Percentiles rank a stretch among this genome's conserved stretches.
phyloP scores from a whole-genome alignment of 2,888 invertebrate genomes.

The Cybosia mesomella region DNA sequence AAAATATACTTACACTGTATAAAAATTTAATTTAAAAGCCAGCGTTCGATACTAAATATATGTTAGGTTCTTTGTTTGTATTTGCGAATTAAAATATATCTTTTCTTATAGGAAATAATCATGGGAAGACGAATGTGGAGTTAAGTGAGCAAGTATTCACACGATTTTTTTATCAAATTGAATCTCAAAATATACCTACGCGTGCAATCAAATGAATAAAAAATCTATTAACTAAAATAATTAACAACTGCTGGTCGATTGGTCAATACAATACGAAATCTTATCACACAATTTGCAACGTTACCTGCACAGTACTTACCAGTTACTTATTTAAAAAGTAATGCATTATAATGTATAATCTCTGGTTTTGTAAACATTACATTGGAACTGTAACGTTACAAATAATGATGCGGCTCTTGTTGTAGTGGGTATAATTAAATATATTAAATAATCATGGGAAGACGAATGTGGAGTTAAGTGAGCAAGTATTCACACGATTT shows the following conservation, averaged over 20 bases:
- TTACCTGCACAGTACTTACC: constrained; percentile 27
- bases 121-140: not conserved
- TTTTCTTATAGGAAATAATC: not conserved
- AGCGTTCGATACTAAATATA: not conserved
- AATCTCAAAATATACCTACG: not conserved
- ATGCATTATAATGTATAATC: constrained; percentile 48
- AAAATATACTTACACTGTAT: constrained; percentile 10
- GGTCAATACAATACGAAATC: constrained; percentile 16
- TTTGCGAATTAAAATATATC: not conserved
- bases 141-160: not conserved
- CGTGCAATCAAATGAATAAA: not conserved
- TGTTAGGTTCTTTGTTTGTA: constrained; percentile 1
- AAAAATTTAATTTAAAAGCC: constrained; percentile 5
- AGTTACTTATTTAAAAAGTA: constrained; percentile 48
- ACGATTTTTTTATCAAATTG: not conserved
- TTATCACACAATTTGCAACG: constrained; percentile 49
- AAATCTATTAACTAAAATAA: not conserved
- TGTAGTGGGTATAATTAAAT: not conserved
- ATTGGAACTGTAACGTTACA: constrained; percentile 38
- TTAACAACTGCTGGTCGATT: not conserved
- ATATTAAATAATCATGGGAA: not conserved
- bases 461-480: not conserved
- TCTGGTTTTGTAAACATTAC: constrained; percentile 42
- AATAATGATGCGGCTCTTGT: constrained; percentile 20
- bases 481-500: not conserved